Percentiles rank a stretch among this genome's conserved stretches.
These are phyloP conservation scores for Scylla paramamosain DNA, from an alignment of 1,140 invertebrate species.

Conservation along the genomic window DNA sequence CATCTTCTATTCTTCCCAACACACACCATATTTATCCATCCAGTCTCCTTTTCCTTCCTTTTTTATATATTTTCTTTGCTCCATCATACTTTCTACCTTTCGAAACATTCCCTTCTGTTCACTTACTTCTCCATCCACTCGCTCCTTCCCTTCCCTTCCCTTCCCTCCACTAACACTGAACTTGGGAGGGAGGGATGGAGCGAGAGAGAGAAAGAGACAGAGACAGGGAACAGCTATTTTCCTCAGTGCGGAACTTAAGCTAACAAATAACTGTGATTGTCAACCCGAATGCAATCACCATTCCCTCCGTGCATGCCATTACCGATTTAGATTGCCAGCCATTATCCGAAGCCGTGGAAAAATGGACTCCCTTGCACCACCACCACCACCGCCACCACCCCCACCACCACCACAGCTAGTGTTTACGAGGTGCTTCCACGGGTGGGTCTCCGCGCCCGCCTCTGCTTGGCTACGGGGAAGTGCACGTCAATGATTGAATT, in stretches of 20 bases:
- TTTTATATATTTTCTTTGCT: too few relatives aligned
- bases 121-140: too few relatives aligned
- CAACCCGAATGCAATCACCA: neutral
- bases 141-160: too few relatives aligned
- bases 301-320: neutral
- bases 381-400: neutral
- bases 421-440: neutral
- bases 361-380: neutral
- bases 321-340: constrained; percentile 11
- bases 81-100: too few relatives aligned
- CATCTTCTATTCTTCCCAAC: too few relatives aligned
- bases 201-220: too few relatives aligned
- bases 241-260: neutral
- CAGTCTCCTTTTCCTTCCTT: too few relatives aligned
- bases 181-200: too few relatives aligned
- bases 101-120: too few relatives aligned
- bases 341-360: constrained; percentile 1
- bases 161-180: too few relatives aligned
- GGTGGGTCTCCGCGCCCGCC: neutral
- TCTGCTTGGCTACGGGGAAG: neutral
- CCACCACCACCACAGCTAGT: neutral
- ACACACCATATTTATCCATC: too few relatives aligned
- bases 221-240: neutral
- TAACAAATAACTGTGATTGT: neutral
- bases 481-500: neutral